Base-by-base conservation (phyloP, 2,113 vertebrate genomes). In the Pygoscelis adeliae region DNA sequence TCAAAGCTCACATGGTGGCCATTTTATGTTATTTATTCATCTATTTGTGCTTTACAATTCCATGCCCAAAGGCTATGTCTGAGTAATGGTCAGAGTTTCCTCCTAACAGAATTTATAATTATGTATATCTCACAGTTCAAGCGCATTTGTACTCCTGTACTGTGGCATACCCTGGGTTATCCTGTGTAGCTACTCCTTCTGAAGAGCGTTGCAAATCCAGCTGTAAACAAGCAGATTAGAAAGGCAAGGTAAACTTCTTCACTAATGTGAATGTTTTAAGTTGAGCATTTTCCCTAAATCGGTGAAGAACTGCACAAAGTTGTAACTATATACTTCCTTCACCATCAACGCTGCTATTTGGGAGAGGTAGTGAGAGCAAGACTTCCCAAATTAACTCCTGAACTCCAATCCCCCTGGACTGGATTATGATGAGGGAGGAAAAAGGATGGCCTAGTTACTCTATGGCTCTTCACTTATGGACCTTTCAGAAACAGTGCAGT, bases 11-110 rank as follows among this genome's bases (percentile, higher is more conserved):
- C 86, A 92, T 61, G 82, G 91, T 97, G 83, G 96, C 58, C 84
- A 95, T 93, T 96, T 97, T 96, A 83, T 94, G 81, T 96, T 96
- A 97, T 97, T 94, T 96, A 80, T 93, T 95, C 20, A 82, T 94
- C 52, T 94, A 52, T 78, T 95, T 96, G 58, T 77, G 50, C 91
- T 86, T 92, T 86, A 90, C 59, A 81, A 27, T 86, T 90, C 69
- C 66, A 78, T 78, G 70, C 44, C 89, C 53, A 50, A 93, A 91
- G 90, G 77, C 91, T 83, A 56, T 36, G 13, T 49, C 71, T 82
- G 70, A 84, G 27, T 77, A 93, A 90, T 22, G 83, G 90, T 89
- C 80, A 94, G 83, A 83, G 73, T 62, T 80, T 93, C 44, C 23
- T 44, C 12, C 58, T 30, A 87, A 83, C 67, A 78, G 87, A 87